Evolutionary conservation across 2,113 vertebrate genomes (phyloP).

Genomic region (Gnathonemus longibarbis): DNA sequence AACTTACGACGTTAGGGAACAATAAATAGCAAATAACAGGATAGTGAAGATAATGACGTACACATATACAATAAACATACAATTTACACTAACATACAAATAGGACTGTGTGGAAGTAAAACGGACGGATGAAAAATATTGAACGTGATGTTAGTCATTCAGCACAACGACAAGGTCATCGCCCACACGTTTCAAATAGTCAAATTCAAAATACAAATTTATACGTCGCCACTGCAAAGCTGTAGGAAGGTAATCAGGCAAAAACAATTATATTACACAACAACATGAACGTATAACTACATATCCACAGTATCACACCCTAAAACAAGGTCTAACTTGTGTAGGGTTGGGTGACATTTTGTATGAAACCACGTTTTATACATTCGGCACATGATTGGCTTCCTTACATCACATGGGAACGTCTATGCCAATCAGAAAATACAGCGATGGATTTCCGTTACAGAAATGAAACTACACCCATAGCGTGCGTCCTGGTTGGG

Average conservation of each 20-base stretch:
- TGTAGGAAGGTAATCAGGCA: background rate
- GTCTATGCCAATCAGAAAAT: background rate
- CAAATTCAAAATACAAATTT: background rate
- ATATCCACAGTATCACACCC: background rate
- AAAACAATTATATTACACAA: background rate
- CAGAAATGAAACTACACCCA: background rate
- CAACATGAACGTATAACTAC: background rate
- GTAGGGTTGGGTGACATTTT: constrained; percentile 15
- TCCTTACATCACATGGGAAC: background rate
- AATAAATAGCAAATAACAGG: background rate
- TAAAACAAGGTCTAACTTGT: background rate
- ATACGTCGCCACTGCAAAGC: background rate
- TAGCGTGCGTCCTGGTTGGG: background rate
- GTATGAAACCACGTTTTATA: background rate
- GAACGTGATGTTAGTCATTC: background rate
- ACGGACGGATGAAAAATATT: background rate
- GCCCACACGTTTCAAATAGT: background rate
- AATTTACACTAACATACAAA: background rate
- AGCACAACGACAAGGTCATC: background rate
- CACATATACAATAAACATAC: background rate
- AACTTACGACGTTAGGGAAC: background rate
- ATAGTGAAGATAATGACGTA: background rate
- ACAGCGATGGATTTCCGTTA: background rate
- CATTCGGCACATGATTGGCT: background rate
- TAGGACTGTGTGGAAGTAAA: background rate